Percentiles rank a stretch among this genome's conserved stretches.
These are phyloP conservation scores for Knipowitschia caucasica DNA, from an alignment of 2,797 vertebrate species.

Conservation along the genomic window DNA sequence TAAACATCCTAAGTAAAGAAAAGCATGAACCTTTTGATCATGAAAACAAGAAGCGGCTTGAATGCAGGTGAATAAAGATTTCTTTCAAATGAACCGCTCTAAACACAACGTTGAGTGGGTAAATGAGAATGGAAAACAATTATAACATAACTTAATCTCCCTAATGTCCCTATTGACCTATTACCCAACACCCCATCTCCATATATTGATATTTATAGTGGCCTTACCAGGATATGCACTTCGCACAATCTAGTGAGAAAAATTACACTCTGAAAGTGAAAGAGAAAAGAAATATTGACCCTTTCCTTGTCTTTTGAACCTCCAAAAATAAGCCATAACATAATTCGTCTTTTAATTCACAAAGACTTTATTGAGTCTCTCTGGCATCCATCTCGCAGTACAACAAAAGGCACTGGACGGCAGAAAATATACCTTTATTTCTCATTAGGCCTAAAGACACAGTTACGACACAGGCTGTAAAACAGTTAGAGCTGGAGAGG, in stretches of 20 bases:
- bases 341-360: constrained; percentile 11
- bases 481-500: constrained; percentile 35
- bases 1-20: too few species aligned
- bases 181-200: neutral
- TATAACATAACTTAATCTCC: too few species aligned
- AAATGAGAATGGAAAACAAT: too few species aligned
- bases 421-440: constrained; percentile 42
- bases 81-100: too few species aligned
- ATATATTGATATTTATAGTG: neutral
- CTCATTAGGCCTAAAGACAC: constrained; percentile 24
- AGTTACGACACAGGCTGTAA: constrained; percentile 36
- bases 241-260: neutral
- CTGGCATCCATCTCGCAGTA: constrained; percentile 24
- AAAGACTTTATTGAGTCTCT: constrained; percentile 22
- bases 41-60: too few species aligned
- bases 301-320: neutral
- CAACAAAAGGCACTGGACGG: constrained; percentile 22
- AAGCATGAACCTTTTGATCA: too few species aligned
- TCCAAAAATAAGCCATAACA: neutral
- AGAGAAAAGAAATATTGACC: neutral
- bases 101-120: too few species aligned
- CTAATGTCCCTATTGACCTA: too few species aligned
- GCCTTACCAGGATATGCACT: neutral
- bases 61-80: too few species aligned
- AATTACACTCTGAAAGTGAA: neutral